A percentile compares a stretch with the other conserved stretches of the same genome.
Evolutionary conservation across 1,140 invertebrate species (phyloP).

Genomic region (Pogonomyrmex californicus): DNA sequence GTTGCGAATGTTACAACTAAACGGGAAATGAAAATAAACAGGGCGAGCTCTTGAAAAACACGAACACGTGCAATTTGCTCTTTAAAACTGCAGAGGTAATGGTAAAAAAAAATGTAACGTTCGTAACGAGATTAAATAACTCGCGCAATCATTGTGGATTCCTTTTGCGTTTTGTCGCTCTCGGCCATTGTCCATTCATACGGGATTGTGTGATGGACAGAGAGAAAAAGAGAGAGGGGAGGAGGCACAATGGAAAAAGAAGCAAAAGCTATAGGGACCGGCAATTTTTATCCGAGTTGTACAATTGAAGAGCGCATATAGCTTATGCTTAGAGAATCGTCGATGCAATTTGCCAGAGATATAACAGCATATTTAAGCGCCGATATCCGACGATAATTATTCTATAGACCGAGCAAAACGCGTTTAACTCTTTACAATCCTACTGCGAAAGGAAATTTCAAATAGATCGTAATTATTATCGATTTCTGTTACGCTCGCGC

Average conservation of each 20-base stretch:
- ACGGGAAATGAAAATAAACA: background rate
- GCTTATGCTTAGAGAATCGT: slow-evolving; percentile 4
- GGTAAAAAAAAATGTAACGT: slow-evolving; percentile 11
- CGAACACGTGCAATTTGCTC: background rate
- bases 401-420: slow-evolving; percentile 18
- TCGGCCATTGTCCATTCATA: background rate
- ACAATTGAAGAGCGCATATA: slow-evolving; percentile 30
- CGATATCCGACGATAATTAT: slow-evolving; percentile 49
- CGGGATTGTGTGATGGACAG: background rate
- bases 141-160: slow-evolving; percentile 33
- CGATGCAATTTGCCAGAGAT: slow-evolving; percentile 20
- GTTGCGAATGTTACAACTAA: background rate
- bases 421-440: slow-evolving; percentile 11
- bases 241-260: background rate
- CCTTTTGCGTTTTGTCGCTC: slow-evolving; percentile 29
- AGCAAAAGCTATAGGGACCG: background rate
- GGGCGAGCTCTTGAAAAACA: background rate
- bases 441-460: background rate
- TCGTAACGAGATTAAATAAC: slow-evolving; percentile 43
- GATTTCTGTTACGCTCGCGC: slow-evolving; percentile 15
- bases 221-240: background rate
- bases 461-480: slow-evolving; percentile 53
- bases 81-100: background rate
- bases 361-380: slow-evolving; percentile 24
- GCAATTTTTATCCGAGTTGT: slow-evolving; percentile 5